phyloP scores from a whole-genome alignment of 2,113 vertebrate species.

The Rousettus leschenaultii region DNA sequence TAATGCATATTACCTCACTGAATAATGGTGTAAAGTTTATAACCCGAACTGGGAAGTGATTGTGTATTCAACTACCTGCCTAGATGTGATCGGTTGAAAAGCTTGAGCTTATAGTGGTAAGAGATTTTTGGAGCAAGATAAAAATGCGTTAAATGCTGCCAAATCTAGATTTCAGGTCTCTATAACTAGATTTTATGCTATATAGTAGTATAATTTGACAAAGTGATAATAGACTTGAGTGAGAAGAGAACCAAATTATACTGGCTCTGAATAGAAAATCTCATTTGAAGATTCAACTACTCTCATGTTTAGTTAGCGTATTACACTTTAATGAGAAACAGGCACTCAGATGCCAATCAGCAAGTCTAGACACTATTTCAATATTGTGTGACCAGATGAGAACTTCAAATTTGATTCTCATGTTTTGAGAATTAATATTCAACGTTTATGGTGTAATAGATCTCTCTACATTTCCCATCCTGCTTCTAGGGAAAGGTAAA shows the following conservation, averaged over 20 bases:
- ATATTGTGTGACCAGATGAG: conserved; percentile 70
- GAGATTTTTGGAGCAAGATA: conserved; percentile 39
- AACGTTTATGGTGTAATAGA: not conserved
- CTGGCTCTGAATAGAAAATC: conserved; percentile 68
- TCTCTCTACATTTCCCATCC: not conserved
- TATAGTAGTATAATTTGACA: conserved; percentile 67
- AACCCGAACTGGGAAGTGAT: not conserved
- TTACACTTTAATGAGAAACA: conserved; percentile 75
- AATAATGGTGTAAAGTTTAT: not conserved
- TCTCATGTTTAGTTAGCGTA: conserved; percentile 63
- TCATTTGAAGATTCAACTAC: conserved; percentile 68
- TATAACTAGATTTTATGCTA: conserved; percentile 63
- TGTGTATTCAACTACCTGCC: not conserved
- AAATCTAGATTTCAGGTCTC: conserved; percentile 50
- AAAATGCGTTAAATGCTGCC: conserved; percentile 69
- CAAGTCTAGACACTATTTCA: conserved; percentile 76
- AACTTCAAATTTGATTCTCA: conserved; percentile 70
- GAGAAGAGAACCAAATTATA: conserved; percentile 66
- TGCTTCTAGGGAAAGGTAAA: not conserved
- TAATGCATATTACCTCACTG: not conserved
- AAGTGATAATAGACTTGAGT: conserved; percentile 66
- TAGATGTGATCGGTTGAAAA: not conserved
- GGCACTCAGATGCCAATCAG: conserved; percentile 73
- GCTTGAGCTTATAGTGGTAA: not conserved
- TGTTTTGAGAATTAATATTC: conserved; percentile 67